Conservation (phyloP, 2,888 invertebrate genomes). For the Cataglyphis livida region DNA sequence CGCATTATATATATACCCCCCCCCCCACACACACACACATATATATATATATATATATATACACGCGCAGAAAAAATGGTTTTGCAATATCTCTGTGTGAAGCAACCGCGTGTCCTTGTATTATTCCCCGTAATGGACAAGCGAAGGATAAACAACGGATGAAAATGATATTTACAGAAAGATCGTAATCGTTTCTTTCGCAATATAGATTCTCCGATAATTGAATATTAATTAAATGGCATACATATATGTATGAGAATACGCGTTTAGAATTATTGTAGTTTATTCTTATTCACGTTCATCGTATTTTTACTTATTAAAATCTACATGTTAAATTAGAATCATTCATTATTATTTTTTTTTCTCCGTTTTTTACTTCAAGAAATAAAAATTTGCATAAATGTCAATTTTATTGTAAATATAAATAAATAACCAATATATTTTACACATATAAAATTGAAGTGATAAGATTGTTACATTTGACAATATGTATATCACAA, state of each 20-base stretch:
- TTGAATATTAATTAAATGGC: slow-evolving; percentile 29
- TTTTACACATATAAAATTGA: background rate
- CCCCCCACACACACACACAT: too few relatives aligned
- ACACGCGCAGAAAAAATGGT: slow-evolving; percentile 17
- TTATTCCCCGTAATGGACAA: slow-evolving; percentile 41
- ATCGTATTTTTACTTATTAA: background rate
- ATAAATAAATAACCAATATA: background rate
- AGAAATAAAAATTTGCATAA: background rate
- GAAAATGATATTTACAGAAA: slow-evolving; percentile 49
- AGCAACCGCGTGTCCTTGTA: slow-evolving; percentile 47
- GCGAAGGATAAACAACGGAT: slow-evolving; percentile 47
- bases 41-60: background rate
- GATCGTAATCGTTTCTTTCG: slow-evolving; percentile 45
- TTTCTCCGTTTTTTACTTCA: background rate
- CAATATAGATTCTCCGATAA: background rate
- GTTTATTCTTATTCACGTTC: background rate
- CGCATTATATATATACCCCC: background rate
- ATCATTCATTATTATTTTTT: background rate
- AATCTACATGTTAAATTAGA: background rate
- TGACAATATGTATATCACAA: background rate
- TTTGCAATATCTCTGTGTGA: slow-evolving; percentile 35
- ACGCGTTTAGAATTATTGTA: background rate
- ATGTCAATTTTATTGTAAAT: background rate
- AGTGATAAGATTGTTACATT: background rate
- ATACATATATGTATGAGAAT: background rate